Evolutionary conservation across 2,113 vertebrate species (phyloP).

Genomic region (Triplophysa rosa): DNA sequence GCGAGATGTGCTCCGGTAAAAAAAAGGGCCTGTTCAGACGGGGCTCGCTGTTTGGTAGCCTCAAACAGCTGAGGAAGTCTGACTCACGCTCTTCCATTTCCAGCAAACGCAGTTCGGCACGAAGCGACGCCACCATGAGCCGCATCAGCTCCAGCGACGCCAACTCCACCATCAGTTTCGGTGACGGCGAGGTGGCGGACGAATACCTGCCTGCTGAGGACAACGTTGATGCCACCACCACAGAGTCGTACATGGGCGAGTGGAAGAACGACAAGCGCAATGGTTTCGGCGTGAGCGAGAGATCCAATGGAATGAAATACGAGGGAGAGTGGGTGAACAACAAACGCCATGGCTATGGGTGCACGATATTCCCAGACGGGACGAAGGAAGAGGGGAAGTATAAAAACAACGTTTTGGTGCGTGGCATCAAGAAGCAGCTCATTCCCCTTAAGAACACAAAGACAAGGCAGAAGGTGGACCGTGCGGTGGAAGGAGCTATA

Average conservation of each 20-base stretch:
- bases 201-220: conserved; percentile 86
- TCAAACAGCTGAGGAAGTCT: conserved; percentile 87
- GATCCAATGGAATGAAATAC: conserved; percentile 94
- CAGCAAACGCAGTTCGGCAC: conserved; percentile 93
- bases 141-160: conserved; percentile 94
- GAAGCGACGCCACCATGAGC: conserved; percentile 91
- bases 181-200: conserved; percentile 82
- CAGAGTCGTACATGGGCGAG: conserved; percentile 92
- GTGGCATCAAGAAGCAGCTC: conserved; percentile 90
- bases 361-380: conserved; percentile 91
- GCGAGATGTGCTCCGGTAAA: conserved; percentile 79
- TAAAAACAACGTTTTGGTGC: conserved; percentile 92
- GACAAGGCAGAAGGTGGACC: conserved; percentile 94
- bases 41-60: conserved; percentile 91
- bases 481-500: conserved; percentile 88
- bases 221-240: conserved; percentile 93
- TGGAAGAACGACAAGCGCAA: conserved; percentile 96
- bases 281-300: conserved; percentile 91
- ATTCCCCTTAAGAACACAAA: conserved; percentile 92
- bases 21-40: conserved; percentile 92
- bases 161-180: conserved; percentile 93
- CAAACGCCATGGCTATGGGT: conserved; percentile 92
- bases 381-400: conserved; percentile 94
- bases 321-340: conserved; percentile 95
- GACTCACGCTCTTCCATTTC: conserved; percentile 95